Conservation (phyloP, 2,888 invertebrate genomes). For the Phrixothrix hirtus region DNA sequence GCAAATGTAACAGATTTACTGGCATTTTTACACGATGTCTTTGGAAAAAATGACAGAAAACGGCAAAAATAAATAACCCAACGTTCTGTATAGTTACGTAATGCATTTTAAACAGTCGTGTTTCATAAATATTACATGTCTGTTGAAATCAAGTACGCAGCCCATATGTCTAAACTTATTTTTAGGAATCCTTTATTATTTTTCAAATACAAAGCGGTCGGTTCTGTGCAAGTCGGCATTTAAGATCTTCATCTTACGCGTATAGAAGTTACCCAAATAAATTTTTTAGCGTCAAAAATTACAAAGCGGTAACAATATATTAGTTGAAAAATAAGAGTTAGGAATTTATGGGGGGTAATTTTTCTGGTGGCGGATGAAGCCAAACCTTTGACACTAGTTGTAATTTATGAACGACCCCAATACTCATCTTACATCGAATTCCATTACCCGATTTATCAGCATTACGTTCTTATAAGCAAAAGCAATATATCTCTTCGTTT, state of each 20-base stretch:
- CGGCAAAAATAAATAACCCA: neutral
- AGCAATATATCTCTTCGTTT: constrained; percentile 11
- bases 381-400: constrained; percentile 31
- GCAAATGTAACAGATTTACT: too few species aligned
- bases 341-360: constrained; percentile 32
- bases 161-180: constrained; percentile 6
- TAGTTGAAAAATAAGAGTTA: constrained; percentile 27
- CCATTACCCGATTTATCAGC: constrained; percentile 29
- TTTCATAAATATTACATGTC: constrained; percentile 10
- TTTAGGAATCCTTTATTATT: constrained; percentile 2
- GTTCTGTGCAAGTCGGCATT: neutral
- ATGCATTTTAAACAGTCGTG: constrained; percentile 11
- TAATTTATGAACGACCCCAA: constrained; percentile 30
- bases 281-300: constrained; percentile 2
- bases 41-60: neutral
- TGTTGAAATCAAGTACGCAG: constrained; percentile 11
- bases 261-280: too few species aligned
- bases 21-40: too few species aligned
- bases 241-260: too few species aligned
- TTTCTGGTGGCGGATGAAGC: constrained; percentile 28
- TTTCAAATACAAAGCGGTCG: constrained; percentile 5
- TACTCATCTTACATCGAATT: constrained; percentile 28
- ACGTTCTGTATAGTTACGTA: neutral
- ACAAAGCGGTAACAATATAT: constrained; percentile 21
- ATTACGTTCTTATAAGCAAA: constrained; percentile 28